phyloP scores from a whole-genome alignment of 2,797 vertebrate species.

The Siniperca undulata region DNA sequence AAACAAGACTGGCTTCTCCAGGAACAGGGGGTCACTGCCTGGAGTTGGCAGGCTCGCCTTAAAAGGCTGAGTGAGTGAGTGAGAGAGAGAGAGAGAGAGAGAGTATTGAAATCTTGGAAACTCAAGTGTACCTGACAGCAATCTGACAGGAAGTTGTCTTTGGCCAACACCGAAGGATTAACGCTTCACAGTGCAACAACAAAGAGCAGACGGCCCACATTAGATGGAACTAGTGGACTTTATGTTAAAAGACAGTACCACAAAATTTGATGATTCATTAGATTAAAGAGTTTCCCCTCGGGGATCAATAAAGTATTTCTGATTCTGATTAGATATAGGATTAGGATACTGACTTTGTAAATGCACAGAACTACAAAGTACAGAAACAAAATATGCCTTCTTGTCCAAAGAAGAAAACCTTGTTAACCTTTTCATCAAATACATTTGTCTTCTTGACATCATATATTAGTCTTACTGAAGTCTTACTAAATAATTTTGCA shows the following conservation, averaged over 20 bases:
- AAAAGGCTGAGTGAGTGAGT: conserved; percentile 64
- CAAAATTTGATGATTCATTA: background rate
- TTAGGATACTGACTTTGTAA: background rate
- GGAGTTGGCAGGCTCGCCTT: conserved; percentile 66
- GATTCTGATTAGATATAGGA: background rate
- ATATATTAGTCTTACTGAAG: background rate
- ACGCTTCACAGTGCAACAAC: conserved; percentile 27
- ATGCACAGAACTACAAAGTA: no score
- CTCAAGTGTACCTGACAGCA: conserved; percentile 64
- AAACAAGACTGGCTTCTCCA: conserved; percentile 72
- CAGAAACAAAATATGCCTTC: background rate
- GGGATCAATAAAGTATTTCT: no score
- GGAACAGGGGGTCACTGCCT: conserved; percentile 72
- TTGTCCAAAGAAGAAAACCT: background rate
- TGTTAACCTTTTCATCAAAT: background rate
- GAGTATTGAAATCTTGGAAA: conserved; percentile 53
- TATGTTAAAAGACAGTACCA: background rate
- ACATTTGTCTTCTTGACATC: background rate
- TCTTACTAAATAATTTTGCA: background rate
- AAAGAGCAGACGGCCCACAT: conserved; percentile 19
- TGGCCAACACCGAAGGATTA: conserved; percentile 54
- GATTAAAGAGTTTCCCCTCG: no score
- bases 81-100: conserved; percentile 52
- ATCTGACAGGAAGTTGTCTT: conserved; percentile 76
- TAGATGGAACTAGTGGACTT: background rate